Percentiles rank a stretch among this genome's conserved stretches.
Evolutionary conservation across 2,888 invertebrate genomes (phyloP).

Genomic region (Cyclophora albipunctata): DNA sequence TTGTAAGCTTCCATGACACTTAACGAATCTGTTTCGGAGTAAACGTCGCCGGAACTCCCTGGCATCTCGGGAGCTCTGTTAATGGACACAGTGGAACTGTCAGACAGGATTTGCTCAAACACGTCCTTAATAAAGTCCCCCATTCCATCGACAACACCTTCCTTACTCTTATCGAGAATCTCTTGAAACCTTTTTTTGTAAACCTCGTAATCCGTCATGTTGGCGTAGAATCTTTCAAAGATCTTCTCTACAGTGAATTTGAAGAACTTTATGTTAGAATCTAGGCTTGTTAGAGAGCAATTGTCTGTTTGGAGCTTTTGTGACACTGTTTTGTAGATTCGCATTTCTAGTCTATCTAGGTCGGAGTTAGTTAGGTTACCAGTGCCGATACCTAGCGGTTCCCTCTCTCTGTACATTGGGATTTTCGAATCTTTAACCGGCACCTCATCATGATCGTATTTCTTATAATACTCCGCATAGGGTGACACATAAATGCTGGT

Average conservation of each 20-base stretch:
- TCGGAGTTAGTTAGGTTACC: slow-evolving; percentile 39
- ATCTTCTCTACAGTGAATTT: slow-evolving; percentile 55
- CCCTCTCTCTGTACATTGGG: slow-evolving; percentile 4
- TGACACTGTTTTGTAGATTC: slow-evolving; percentile 43
- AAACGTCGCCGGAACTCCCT: slow-evolving; percentile 6
- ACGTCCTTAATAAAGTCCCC: slow-evolving; percentile 58
- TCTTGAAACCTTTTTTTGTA: slow-evolving; percentile 55
- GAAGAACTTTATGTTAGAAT: slow-evolving; percentile 55
- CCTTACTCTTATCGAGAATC: slow-evolving; percentile 44
- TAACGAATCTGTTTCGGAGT: slow-evolving; percentile 3
- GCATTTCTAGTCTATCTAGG: slow-evolving; percentile 44
- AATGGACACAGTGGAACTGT: slow-evolving; percentile 29
- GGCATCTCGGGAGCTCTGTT: slow-evolving; percentile 9
- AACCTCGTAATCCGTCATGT: slow-evolving; percentile 49
- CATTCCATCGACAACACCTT: slow-evolving; percentile 47
- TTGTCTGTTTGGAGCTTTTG: slow-evolving; percentile 43
- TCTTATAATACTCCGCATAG: slow-evolving; percentile 45
- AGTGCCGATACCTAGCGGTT: background rate
- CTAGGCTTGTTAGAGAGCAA: slow-evolving; percentile 35
- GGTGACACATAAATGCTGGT: background rate
- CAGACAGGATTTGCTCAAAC: slow-evolving; percentile 51
- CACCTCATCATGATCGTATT: slow-evolving; percentile 47
- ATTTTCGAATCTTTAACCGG: slow-evolving; percentile 45
- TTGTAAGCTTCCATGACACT: slow-evolving; percentile 39
- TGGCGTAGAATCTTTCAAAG: slow-evolving; percentile 51